Conservation (phyloP, 2,888 invertebrate genomes). For the Heteropelma amictum region DNA sequence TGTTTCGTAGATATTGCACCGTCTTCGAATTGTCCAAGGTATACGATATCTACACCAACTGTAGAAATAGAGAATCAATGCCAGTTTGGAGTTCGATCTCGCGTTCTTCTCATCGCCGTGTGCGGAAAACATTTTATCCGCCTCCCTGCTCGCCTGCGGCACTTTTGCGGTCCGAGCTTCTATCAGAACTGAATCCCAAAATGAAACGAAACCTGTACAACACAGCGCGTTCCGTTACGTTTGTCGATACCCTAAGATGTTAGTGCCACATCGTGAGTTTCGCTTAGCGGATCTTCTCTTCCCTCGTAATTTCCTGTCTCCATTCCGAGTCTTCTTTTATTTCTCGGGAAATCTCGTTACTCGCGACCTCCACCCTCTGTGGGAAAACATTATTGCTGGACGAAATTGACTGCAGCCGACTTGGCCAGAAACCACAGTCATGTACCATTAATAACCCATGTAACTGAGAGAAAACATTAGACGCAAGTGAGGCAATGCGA, state of each 20-base stretch:
- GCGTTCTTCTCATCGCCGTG: neutral
- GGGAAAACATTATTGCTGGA: slow-evolving; percentile 7
- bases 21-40: slow-evolving; percentile 10
- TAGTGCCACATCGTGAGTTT: slow-evolving; percentile 40
- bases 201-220: slow-evolving; percentile 6
- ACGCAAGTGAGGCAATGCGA: too few relatives aligned
- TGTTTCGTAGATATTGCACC: slow-evolving; percentile 17
- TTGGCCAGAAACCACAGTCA: neutral
- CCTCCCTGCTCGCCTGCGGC: slow-evolving; percentile 27
- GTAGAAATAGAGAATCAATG: slow-evolving; percentile 2
- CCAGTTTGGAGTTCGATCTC: slow-evolving; percentile 19
- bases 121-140: slow-evolving; percentile 21
- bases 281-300: slow-evolving; percentile 20
- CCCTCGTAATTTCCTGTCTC: slow-evolving; percentile 13
- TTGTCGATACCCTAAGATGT: slow-evolving; percentile 31
- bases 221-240: slow-evolving; percentile 14
- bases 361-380: neutral
- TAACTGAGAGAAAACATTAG: too few relatives aligned
- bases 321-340: slow-evolving; percentile 1
- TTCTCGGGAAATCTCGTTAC: slow-evolving; percentile 2
- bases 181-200: slow-evolving; percentile 33
- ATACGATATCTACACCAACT: slow-evolving; percentile 9
- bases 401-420: slow-evolving; percentile 24
- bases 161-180: slow-evolving; percentile 23
- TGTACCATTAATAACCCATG: too few relatives aligned